Evolutionary conservation across 2,797 vertebrate species (phyloP).

Genomic region (Lemur catta): DNA sequence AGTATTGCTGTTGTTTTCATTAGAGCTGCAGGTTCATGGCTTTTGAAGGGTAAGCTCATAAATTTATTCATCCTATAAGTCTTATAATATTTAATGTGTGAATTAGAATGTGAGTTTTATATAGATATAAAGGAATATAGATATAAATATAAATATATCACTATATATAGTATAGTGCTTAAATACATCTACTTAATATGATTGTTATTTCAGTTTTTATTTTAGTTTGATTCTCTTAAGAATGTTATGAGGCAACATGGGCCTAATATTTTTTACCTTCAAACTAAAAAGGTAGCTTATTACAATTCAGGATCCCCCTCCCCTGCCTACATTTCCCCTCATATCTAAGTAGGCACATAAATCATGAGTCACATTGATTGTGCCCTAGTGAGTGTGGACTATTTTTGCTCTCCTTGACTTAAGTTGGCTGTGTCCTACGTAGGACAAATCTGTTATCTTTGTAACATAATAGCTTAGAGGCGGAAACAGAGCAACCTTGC

Average conservation of each 20-base stretch:
- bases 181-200: neutral
- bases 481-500: neutral
- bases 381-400: neutral
- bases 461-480: neutral
- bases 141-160: too few species aligned
- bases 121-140: neutral
- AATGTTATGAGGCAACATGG: neutral
- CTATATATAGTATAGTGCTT: neutral
- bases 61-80: neutral
- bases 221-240: neutral
- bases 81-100: neutral
- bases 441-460: neutral
- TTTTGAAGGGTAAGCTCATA: neutral
- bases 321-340: fast-evolving
- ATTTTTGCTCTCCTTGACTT: neutral
- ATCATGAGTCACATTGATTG: neutral
- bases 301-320: neutral
- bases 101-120: neutral
- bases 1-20: neutral
- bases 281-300: neutral
- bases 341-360: neutral
- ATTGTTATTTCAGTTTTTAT: neutral
- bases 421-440: neutral
- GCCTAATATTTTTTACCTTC: neutral
- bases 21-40: neutral